phyloP scores from a whole-genome alignment of 2,888 invertebrate genomes.

The Tupiocoris notatus region DNA sequence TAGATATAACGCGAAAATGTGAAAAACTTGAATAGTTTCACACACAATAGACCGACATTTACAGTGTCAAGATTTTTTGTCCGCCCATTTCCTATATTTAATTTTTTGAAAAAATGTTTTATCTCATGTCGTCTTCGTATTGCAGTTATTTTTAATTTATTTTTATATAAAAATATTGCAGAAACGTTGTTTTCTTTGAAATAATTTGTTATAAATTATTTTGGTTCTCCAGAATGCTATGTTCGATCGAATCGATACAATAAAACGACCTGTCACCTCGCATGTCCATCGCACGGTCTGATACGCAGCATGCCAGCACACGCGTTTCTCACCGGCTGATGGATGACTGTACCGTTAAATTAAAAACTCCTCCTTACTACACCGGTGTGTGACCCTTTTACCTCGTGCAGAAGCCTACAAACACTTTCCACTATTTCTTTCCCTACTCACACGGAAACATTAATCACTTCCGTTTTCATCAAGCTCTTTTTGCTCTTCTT shows the following conservation, averaged over 20 bases:
- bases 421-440: too few relatives aligned
- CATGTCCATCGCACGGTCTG: background rate
- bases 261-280: background rate
- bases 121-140: too few relatives aligned
- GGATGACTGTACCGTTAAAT: slow-evolving; percentile 34
- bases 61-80: too few relatives aligned
- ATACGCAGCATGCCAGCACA: background rate
- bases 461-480: background rate
- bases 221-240: background rate
- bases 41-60: too few relatives aligned
- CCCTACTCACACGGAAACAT: background rate
- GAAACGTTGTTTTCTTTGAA: too few relatives aligned
- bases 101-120: too few relatives aligned
- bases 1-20: too few relatives aligned
- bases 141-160: too few relatives aligned
- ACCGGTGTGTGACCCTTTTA: background rate
- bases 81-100: too few relatives aligned
- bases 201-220: background rate
- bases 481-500: background rate
- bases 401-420: background rate
- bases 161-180: too few relatives aligned
- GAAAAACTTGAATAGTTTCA: too few relatives aligned
- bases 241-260: background rate
- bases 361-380: slow-evolving; percentile 12
- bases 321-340: slow-evolving; percentile 27